Percentiles rank a stretch among this genome's conserved stretches.
Conservation (phyloP, 2,797 vertebrate species). For the Gambelia wislizenii region DNA sequence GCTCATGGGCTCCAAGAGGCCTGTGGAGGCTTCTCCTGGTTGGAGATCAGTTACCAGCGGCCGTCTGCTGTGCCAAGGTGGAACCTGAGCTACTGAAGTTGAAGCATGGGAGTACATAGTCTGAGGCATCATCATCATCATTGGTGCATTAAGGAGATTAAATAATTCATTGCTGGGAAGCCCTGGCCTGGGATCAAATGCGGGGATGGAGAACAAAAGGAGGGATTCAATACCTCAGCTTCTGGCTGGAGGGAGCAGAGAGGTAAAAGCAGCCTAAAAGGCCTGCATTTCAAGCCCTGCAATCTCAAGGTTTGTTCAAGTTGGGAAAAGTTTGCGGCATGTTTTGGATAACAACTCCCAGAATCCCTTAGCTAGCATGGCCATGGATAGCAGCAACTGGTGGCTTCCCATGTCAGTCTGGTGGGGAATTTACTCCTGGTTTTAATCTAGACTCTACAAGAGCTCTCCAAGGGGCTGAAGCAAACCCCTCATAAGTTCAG, state of each 20-base stretch:
- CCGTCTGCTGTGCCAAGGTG: background rate
- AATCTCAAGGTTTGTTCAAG: too few relatives aligned
- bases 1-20: background rate
- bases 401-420: background rate
- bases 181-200: constrained; percentile 12
- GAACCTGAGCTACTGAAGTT: background rate
- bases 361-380: too few relatives aligned
- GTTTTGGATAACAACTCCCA: too few relatives aligned
- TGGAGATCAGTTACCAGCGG: background rate
- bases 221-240: background rate
- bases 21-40: background rate
- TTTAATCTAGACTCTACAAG: too few relatives aligned
- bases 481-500: too few relatives aligned
- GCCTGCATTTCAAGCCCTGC: too few relatives aligned
- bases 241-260: background rate
- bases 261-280: too few relatives aligned
- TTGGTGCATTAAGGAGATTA: constrained; percentile 16
- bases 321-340: too few relatives aligned
- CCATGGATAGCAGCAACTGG: background rate
- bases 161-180: constrained; percentile 41
- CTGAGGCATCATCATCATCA: too few relatives aligned
- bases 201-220: background rate
- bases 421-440: too few relatives aligned
- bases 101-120: background rate
- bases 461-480: too few relatives aligned